Percentiles rank a stretch among this genome's conserved stretches.
These are phyloP conservation scores for Eristalis intricaria DNA, from an alignment of 2,888 invertebrate genomes.

Conservation along the genomic window DNA sequence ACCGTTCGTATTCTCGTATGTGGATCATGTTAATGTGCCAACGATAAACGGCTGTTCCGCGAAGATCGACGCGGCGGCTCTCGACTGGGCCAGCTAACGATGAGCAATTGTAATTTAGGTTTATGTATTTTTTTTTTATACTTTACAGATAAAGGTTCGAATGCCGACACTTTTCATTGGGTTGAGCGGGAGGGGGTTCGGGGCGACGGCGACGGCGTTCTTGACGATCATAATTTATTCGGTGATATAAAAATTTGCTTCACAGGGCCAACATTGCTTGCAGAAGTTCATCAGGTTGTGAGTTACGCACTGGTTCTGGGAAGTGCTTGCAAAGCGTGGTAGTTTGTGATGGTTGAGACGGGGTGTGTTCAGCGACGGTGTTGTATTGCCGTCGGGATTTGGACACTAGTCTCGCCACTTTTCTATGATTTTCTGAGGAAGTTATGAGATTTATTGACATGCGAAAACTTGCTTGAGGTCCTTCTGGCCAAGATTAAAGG, in stretches of 20 bases:
- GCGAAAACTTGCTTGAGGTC: no score
- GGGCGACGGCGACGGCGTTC: not conserved
- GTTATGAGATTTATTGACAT: no score
- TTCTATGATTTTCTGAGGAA: no score
- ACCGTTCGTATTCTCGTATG: slow-evolving; percentile 1
- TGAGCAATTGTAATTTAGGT: slow-evolving; percentile 52
- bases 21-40: slow-evolving; percentile 67
- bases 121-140: not conserved
- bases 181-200: not conserved
- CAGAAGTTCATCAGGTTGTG: slow-evolving; percentile 22
- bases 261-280: not conserved
- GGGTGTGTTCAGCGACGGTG: no score
- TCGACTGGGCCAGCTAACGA: slow-evolving; percentile 32
- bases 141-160: slow-evolving; percentile 12
- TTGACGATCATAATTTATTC: slow-evolving; percentile 56
- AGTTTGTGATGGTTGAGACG: no score
- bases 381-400: no score
- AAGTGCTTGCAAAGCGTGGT: not conserved
- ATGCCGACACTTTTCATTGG: slow-evolving; percentile 62
- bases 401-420: no score
- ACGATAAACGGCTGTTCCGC: slow-evolving; percentile 52
- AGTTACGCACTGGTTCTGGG: slow-evolving; percentile 43
- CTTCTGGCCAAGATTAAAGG: no score
- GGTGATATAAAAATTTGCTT: slow-evolving; percentile 43
- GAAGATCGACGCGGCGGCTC: not conserved